Conservation (phyloP, 2,113 vertebrate genomes). For the Parus major region DNA sequence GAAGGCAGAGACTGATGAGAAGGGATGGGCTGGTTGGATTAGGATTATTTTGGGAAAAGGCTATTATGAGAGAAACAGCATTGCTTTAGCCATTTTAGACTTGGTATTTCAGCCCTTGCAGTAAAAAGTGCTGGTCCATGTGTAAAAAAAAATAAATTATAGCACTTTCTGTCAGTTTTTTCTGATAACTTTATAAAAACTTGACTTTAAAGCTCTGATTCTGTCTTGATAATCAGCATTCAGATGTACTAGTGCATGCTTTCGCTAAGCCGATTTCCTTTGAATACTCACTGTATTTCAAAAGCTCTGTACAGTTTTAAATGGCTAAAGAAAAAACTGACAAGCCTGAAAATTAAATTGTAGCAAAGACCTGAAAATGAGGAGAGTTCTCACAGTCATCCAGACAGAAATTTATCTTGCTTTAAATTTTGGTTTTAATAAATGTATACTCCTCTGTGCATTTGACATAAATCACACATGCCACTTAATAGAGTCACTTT, state of each 20-base stretch:
- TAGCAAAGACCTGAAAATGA: not conserved
- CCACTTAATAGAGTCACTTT: not conserved
- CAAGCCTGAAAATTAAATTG: not conserved
- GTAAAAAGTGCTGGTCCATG: not conserved
- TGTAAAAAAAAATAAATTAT: not conserved
- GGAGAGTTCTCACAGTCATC: not conserved
- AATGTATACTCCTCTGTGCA: not conserved
- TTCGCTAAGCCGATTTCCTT: not conserved
- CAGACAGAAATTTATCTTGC: not conserved
- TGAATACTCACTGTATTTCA: not conserved
- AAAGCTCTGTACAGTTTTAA: not conserved
- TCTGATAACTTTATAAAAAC: not conserved
- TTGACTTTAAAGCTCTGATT: not conserved
- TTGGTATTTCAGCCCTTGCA: not conserved
- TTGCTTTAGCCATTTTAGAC: not conserved
- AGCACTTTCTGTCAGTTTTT: not conserved
- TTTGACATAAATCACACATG: not conserved
- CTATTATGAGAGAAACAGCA: not conserved
- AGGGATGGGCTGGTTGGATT: not conserved
- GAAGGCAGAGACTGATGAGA: not conserved
- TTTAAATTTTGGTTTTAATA: not conserved
- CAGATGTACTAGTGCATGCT: not conserved
- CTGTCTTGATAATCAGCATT: not conserved
- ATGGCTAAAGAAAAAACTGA: not conserved
- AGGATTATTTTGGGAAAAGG: slow-evolving; percentile 2